Percentiles rank a stretch among this genome's conserved stretches.
These are phyloP conservation scores for Rhodinocichla rosea DNA, from an alignment of 2,113 vertebrate genomes.

Conservation along the genomic window DNA sequence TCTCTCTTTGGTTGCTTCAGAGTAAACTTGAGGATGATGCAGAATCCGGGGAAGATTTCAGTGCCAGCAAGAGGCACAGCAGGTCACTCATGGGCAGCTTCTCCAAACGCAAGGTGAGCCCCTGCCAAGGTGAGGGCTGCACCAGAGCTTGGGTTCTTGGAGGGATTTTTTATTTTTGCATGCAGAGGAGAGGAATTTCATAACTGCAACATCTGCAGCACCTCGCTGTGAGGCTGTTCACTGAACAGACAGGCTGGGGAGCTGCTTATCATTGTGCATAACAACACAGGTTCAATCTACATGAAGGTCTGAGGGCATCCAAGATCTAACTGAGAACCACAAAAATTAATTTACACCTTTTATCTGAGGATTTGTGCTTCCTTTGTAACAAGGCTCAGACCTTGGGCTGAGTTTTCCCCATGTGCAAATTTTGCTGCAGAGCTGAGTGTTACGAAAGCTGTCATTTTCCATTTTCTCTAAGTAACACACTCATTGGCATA, in stretches of 20 bases:
- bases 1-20: constrained; percentile 47
- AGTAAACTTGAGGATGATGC: constrained; percentile 80
- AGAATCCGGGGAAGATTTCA: constrained; percentile 79
- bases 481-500: background rate
- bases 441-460: background rate
- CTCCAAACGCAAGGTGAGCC: constrained; percentile 88
- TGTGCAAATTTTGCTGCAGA: background rate
- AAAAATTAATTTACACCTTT: background rate
- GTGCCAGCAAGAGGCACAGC: constrained; percentile 73
- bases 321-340: background rate
- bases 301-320: background rate
- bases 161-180: background rate
- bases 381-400: background rate
- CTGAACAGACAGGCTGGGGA: background rate
- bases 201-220: background rate
- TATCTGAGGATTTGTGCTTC: background rate
- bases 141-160: background rate
- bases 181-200: background rate
- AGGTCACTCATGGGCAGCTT: constrained; percentile 85
- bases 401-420: background rate
- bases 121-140: background rate
- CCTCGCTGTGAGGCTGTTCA: background rate
- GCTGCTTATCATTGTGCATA: background rate
- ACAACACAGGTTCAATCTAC: background rate
- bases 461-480: background rate